These are phyloP conservation scores for Lerema accius DNA, from an alignment of 1,140 invertebrate species.

Conservation along the genomic window DNA sequence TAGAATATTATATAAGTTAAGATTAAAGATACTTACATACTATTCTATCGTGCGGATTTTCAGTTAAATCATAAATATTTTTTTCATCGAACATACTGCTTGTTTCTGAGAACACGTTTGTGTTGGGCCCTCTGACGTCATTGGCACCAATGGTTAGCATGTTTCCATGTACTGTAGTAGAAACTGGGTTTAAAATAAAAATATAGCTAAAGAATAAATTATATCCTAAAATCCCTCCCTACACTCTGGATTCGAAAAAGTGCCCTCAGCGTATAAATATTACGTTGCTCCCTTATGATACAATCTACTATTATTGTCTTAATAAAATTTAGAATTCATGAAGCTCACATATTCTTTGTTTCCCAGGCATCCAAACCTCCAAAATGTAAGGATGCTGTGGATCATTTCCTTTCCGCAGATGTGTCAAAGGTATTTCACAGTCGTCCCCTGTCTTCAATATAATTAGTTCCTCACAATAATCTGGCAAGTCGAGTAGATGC, in stretches of 20 bases:
- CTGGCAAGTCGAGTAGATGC: slow-evolving; percentile 69
- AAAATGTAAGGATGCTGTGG: slow-evolving; percentile 67
- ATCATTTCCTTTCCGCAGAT: slow-evolving; percentile 64
- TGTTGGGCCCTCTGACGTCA: slow-evolving; percentile 23
- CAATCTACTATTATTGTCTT: no score
- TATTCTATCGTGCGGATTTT: slow-evolving; percentile 20
- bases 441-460: slow-evolving; percentile 57
- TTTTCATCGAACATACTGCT: slow-evolving; percentile 36
- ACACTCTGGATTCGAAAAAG: no score
- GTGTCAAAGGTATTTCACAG: slow-evolving; percentile 59
- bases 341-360: slow-evolving; percentile 43
- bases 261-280: no score
- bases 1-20: no score
- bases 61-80: slow-evolving; percentile 24
- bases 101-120: slow-evolving; percentile 16
- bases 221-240: no score
- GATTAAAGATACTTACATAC: slow-evolving; percentile 17
- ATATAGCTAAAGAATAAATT: no score
- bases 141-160: slow-evolving; percentile 56
- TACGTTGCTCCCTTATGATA: no score
- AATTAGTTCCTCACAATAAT: slow-evolving; percentile 71
- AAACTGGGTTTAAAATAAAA: slow-evolving; percentile 37
- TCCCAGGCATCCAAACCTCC: slow-evolving; percentile 65
- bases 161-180: slow-evolving; percentile 44
- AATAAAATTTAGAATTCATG: no score